Base-by-base conservation (phyloP, 2,113 vertebrate genomes). In the Alectura lathami region DNA sequence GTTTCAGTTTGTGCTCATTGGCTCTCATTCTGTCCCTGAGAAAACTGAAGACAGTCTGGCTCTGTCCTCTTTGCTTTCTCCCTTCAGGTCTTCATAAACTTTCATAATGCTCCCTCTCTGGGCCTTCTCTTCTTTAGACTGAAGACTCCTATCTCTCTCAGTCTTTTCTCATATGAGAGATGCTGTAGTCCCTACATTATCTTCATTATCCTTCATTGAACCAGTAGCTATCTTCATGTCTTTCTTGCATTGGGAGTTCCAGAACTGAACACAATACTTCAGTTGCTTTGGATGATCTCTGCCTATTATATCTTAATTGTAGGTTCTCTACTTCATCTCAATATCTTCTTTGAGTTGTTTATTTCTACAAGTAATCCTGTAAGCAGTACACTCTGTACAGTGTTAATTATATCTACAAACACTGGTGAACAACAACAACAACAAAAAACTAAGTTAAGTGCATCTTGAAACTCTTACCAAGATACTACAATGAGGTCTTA, bases 11-110 rank as follows among this genome's bases (percentile, higher is more conserved):
- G 47, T 24, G 22, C 29, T 9, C 27, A 13, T 38, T 57, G 20
- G 18, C 43, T 57, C 32, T 51, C 30, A 4, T 48, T 6, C 10
- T 38, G 4, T 27, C 7, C 10, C 7, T 45, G 12, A 17, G 42
- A 74, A 5, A 13, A 36, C 12, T 64, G 3, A 11, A 67, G 72
- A 80, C 27, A 74, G 32, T 10, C 14, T 48, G 20, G 27, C 5
- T 7, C 17, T 2, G 1, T 29, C 11, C n/a, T 40, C n/a, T 74
- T 76, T 48, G 34, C 7, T 64, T 4, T 1, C 4, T 40, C 22
- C 32, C 21, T 84, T 77, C 21, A 59, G n/a, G 24, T 50, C 40
- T 50, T 53, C 59, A 14, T 18, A 26, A 7, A 30, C 6, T 30
- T 10, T 53, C 5, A 32, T 22, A 57, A 48, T 17, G 21, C 30